These are phyloP conservation scores for Cacatua alba DNA, from an alignment of 2,113 vertebrate genomes.

Conservation along the genomic window DNA sequence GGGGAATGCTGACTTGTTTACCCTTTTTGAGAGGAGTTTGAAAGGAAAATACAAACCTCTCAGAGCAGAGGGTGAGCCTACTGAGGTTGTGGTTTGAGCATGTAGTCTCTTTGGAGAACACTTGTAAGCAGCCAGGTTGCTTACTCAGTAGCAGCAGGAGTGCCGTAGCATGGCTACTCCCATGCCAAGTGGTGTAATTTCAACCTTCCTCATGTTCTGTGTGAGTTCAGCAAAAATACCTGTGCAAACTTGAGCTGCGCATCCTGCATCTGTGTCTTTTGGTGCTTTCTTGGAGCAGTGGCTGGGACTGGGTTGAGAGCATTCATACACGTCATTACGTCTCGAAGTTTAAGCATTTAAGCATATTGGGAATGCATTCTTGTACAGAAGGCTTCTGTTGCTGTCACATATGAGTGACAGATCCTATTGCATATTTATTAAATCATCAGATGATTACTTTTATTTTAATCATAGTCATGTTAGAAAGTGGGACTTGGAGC, in stretches of 20 bases:
- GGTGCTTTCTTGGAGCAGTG: not conserved
- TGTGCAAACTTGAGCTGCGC: not conserved
- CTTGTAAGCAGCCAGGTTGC: not conserved
- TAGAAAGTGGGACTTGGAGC: not conserved
- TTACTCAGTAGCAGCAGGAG: not conserved
- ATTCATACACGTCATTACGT: not conserved
- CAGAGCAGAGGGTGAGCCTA: not conserved
- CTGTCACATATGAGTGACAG: not conserved
- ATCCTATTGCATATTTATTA: not conserved
- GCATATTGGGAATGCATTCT: not conserved
- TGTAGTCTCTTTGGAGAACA: not conserved
- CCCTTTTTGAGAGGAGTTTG: not conserved
- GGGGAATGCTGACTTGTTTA: slow-evolving; percentile 7
- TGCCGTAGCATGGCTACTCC: not conserved
- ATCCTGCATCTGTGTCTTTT: not conserved
- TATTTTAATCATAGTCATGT: not conserved
- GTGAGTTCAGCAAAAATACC: slow-evolving; percentile 20
- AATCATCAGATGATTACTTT: not conserved
- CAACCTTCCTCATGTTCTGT: not conserved
- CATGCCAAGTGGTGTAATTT: not conserved
- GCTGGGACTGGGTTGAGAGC: not conserved
- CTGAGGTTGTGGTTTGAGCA: not conserved
- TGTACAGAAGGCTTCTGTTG: not conserved
- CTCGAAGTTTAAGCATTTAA: not conserved
- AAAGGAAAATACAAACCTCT: not conserved